Conservation (phyloP, 1,140 invertebrate species). For the Aphis gossypii region DNA sequence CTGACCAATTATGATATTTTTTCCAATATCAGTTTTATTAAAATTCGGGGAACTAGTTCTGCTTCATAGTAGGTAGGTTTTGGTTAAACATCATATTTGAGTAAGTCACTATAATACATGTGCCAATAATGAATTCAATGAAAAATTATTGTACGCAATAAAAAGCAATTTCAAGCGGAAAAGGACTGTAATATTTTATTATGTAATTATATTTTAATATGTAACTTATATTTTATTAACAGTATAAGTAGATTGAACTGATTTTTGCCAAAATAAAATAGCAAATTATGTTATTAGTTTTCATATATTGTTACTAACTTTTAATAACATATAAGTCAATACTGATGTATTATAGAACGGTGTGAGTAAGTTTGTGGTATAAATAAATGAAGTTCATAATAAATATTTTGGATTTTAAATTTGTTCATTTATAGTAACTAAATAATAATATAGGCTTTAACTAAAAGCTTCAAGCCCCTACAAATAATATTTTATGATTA, state of each 20-base stretch:
- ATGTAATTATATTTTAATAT: neutral
- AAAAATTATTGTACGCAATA: too few species aligned
- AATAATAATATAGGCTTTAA: neutral
- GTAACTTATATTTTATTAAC: neutral
- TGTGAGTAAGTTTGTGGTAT: neutral
- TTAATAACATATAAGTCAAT: neutral
- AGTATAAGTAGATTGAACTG: neutral
- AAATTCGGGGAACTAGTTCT: neutral
- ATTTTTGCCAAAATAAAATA: neutral
- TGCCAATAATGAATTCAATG: neutral
- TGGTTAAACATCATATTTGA: neutral
- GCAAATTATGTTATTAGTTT: neutral
- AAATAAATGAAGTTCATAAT: too few species aligned
- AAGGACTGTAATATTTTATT: neutral
- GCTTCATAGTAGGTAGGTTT: neutral
- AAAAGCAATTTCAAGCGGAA: neutral
- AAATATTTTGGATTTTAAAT: neutral
- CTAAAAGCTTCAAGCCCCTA: neutral
- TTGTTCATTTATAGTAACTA: neutral
- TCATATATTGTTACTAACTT: neutral
- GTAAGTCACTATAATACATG: neutral
- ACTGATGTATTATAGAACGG: neutral
- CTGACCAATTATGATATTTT: neutral
- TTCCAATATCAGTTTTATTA: neutral
- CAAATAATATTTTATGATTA: neutral